A percentile compares a stretch with the other conserved stretches of the same genome.
Conservation (phyloP, 2,888 invertebrate species). For the Dolichopus griseipennis region DNA sequence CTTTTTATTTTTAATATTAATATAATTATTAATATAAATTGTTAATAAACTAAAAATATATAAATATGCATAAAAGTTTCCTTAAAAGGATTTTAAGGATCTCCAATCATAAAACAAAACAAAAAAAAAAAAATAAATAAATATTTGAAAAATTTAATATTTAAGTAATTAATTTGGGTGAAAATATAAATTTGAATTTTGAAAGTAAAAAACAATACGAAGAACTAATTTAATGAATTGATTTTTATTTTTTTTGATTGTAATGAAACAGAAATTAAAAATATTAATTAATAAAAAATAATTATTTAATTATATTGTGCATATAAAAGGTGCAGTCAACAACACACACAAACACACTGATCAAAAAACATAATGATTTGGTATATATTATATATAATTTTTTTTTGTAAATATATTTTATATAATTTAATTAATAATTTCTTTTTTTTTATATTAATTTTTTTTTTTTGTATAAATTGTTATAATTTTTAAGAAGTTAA, state of each 20-base stretch:
- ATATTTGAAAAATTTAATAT: not conserved
- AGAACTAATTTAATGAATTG: conserved; percentile 13
- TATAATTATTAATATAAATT: too few species aligned
- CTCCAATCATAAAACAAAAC: too few species aligned
- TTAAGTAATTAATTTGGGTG: too few species aligned
- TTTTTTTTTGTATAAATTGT: conserved; percentile 16
- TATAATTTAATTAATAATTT: not conserved
- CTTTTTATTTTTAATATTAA: too few species aligned
- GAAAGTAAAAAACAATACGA: not conserved
- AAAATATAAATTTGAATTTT: too few species aligned
- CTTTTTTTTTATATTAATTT: conserved; percentile 15
- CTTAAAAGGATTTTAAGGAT: too few species aligned
- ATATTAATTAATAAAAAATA: not conserved
- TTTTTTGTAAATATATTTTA: not conserved
- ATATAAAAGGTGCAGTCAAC: conserved; percentile 25
- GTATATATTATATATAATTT: too few species aligned
- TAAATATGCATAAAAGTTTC: too few species aligned
- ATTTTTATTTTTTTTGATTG: too few species aligned
- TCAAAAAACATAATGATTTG: not conserved
- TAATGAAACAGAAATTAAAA: not conserved
- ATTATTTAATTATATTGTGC: conserved; percentile 15
- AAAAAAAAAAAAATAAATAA: not conserved
- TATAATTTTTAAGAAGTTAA: too few species aligned
- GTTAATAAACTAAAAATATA: too few species aligned
- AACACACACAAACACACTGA: conserved; percentile 21